Evolutionary conservation across 2,888 invertebrate genomes (phyloP), one percentile per base, ranked within the genome.

Genomic region (Cheilosia soror): DNA sequence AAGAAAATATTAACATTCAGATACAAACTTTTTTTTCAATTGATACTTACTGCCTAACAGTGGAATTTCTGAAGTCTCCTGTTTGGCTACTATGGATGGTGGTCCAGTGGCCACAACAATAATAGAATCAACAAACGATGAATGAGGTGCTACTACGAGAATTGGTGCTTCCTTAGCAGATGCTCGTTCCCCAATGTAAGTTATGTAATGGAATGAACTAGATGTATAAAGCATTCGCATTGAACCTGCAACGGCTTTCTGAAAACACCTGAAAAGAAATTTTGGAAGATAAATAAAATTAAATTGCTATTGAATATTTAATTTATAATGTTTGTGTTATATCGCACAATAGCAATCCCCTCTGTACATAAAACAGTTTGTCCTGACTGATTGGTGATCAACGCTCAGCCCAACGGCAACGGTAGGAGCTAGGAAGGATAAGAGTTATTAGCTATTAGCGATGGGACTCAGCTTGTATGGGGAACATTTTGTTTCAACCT

Each of bases 31-130:
- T 53, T 37, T 29, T 27, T 31, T 20, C 57, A 58, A 29, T 4
- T 5, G 20, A 42, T 40, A 79, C 96, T 92, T 96, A 98, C 98
- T 97, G 95, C 98, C 98, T 92, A 98, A 96, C 89, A 98, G 93
- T 78, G 98, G 97, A 89, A 97, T 94, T 84, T 94, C 93, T 68
- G 96, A 95, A 31, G 97, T 96, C 91, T 97, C 97, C 25, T 95
- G 96, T 92, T 97, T 98, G 86, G 98, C 97, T 88, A 98, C 98
- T 90, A 98, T 96, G 89, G 97, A 96, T 31, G 97, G 97, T 63
- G 96, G 96, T n/a, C 96, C 96, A 88, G 97, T 94, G 90, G 95
- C 94, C 79, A 97, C 95, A 89, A 97, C 96, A 88, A 96, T 95
- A 87, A 98, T 94, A 81, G 97, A 96, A 93, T 98, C 98, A 93